These are phyloP conservation scores for Lasioglossum villosulum DNA, from an alignment of 2,888 invertebrate species.

Conservation along the genomic window DNA sequence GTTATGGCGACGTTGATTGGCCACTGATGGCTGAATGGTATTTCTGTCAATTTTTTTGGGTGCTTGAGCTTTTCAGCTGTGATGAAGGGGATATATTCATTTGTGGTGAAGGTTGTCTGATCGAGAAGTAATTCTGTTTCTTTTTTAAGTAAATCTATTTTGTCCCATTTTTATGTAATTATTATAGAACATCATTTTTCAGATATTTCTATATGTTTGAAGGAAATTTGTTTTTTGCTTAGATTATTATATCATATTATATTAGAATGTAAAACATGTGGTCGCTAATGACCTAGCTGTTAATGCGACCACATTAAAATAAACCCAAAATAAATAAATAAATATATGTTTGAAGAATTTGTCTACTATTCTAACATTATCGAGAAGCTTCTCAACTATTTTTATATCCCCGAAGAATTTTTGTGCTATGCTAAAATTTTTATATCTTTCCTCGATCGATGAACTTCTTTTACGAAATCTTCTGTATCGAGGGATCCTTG, in stretches of 20 bases:
- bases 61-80: background rate
- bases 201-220: too few species aligned
- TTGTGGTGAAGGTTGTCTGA: background rate
- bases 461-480: too few species aligned
- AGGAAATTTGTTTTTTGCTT: too few species aligned
- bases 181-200: background rate
- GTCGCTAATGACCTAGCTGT: too few species aligned
- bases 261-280: too few species aligned
- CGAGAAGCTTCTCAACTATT: background rate
- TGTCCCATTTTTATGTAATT: background rate
- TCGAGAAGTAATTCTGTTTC: background rate
- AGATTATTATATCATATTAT: too few species aligned
- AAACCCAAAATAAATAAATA: too few species aligned
- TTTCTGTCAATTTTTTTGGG: background rate
- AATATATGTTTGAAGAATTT: too few species aligned
- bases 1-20: constrained; percentile 3
- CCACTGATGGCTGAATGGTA: background rate
- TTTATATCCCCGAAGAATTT: background rate
- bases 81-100: background rate
- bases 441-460: background rate
- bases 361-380: too few species aligned
- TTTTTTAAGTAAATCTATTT: too few species aligned
- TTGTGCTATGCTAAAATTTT: background rate
- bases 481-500: background rate
- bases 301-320: too few species aligned